phyloP scores from a whole-genome alignment of 2,113 vertebrate species.

The Dasyprocta punctata region DNA sequence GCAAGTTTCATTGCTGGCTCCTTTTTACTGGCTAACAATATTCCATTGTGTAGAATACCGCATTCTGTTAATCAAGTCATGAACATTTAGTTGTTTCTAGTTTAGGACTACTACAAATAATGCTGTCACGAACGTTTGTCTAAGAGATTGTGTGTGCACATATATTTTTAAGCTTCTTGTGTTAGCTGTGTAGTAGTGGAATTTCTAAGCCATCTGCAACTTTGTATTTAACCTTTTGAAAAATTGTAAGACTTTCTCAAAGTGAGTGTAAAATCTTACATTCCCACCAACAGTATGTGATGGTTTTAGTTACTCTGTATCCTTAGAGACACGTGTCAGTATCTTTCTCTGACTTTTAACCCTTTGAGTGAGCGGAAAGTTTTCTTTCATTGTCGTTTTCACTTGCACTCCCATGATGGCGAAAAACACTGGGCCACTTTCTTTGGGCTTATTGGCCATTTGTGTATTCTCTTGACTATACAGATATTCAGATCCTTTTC shows the following conservation, averaged over 20 bases:
- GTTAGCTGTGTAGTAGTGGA: neutral
- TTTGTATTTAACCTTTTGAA: neutral
- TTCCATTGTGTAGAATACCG: neutral
- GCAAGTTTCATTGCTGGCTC: neutral
- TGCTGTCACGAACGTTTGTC: neutral
- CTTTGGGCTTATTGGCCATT: neutral
- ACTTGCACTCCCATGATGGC: neutral
- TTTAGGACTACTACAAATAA: neutral
- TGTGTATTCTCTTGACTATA: neutral
- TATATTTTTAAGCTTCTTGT: neutral
- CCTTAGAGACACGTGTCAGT: neutral
- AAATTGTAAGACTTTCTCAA: neutral
- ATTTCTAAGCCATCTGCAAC: neutral
- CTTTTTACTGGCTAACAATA: neutral
- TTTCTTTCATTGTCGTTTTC: neutral
- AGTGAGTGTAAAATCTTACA: neutral
- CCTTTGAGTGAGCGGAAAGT: neutral
- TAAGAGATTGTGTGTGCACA: neutral
- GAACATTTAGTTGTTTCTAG: neutral
- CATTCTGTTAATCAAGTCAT: neutral
- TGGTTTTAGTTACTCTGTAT: neutral
- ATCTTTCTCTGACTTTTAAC: neutral
- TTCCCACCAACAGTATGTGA: neutral
- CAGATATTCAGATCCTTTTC: neutral
- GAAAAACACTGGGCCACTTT: neutral